These are phyloP conservation scores for Dasyprocta punctata DNA, from an alignment of 2,113 vertebrate species.

Conservation along the genomic window DNA sequence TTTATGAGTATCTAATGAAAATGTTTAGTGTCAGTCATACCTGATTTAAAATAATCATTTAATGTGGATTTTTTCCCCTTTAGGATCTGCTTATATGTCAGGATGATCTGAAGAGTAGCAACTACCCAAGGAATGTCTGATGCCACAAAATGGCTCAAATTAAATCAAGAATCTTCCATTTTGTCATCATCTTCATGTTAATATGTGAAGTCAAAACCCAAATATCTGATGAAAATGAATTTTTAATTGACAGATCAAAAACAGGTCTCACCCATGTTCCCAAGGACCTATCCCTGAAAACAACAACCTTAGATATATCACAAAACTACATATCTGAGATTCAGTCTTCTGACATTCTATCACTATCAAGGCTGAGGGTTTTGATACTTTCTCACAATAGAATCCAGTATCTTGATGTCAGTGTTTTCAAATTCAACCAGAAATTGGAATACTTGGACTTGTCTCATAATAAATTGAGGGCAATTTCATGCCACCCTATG, in stretches of 20 bases:
- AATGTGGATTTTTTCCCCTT: constrained; percentile 32
- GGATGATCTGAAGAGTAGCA: constrained; percentile 61
- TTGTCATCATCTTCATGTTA: constrained; percentile 53
- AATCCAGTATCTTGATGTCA: constrained; percentile 83
- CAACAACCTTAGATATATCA: constrained; percentile 88
- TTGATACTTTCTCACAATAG: constrained; percentile 91
- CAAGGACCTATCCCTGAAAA: constrained; percentile 70
- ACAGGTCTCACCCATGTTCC: constrained; percentile 80
- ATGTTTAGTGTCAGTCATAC: background rate
- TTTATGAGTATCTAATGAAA: constrained; percentile 35
- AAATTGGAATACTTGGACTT: constrained; percentile 90
- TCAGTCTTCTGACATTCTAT: constrained; percentile 82
- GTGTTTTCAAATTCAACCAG: constrained; percentile 87
- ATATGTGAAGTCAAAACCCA: constrained; percentile 66
- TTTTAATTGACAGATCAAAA: constrained; percentile 82
- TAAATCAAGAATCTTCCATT: constrained; percentile 13
- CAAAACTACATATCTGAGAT: constrained; percentile 88
- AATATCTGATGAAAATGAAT: constrained; percentile 66
- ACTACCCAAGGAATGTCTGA: constrained; percentile 4
- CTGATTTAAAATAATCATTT: constrained; percentile 27
- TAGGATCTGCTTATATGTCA: constrained; percentile 56
- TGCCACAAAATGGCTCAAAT: constrained; percentile 36
- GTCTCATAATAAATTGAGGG: constrained; percentile 90
- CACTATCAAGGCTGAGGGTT: constrained; percentile 82
- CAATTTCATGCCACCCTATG: constrained; percentile 82